phyloP scores from a whole-genome alignment of 2,888 invertebrate species.

The Pycnomerus fuliginosus region DNA sequence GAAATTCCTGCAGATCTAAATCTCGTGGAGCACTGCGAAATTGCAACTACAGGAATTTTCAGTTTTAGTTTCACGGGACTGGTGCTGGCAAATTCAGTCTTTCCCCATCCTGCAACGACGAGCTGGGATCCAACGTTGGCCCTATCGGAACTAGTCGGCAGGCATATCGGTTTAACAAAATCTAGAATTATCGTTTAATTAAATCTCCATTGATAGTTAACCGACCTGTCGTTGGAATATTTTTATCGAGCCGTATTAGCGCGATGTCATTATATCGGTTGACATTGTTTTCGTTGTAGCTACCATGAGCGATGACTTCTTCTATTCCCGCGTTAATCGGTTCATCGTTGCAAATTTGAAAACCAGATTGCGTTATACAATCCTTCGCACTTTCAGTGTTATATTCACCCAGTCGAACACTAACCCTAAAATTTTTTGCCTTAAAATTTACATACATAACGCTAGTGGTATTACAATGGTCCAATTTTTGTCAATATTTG shows the following conservation, averaged over 20 bases:
- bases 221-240: slow-evolving; percentile 53
- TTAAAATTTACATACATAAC: slow-evolving; percentile 4
- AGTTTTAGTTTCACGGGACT: slow-evolving; percentile 60
- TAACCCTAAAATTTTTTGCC: slow-evolving; percentile 32
- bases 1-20: slow-evolving; percentile 35
- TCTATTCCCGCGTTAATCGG: slow-evolving; percentile 41
- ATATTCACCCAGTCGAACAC: slow-evolving; percentile 54
- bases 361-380: slow-evolving; percentile 43
- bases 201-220: too few species aligned
- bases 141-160: slow-evolving; percentile 37
- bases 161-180: slow-evolving; percentile 44
- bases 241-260: slow-evolving; percentile 54
- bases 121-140: slow-evolving; percentile 38
- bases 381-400: slow-evolving; percentile 51
- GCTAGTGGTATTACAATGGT: slow-evolving; percentile 46
- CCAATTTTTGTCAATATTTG: slow-evolving; percentile 44
- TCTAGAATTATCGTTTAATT: too few species aligned
- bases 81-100: slow-evolving; percentile 33
- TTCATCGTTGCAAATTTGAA: slow-evolving; percentile 35
- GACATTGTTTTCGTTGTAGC: slow-evolving; percentile 33
- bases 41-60: slow-evolving; percentile 59
- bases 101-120: slow-evolving; percentile 52
- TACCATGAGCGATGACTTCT: slow-evolving; percentile 34
- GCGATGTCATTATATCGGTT: slow-evolving; percentile 46
- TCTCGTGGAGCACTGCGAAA: slow-evolving; percentile 31